These are phyloP conservation scores for Siderastrea radians DNA, from an alignment of 92 coral and sea anemone genomes.

Conservation along the genomic window DNA sequence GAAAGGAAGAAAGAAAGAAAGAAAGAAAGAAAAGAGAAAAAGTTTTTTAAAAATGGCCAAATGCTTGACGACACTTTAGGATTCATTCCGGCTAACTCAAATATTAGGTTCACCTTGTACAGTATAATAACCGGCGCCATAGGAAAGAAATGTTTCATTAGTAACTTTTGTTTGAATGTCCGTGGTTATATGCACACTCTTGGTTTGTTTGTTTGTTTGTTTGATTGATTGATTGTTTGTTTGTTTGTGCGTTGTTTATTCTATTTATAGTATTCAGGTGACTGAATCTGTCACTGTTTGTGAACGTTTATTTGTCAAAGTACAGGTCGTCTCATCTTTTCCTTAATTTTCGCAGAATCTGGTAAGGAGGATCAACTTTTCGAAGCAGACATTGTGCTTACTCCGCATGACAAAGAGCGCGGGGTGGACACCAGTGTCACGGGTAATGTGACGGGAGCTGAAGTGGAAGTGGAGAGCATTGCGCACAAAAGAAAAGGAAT, in stretches of 20 bases:
- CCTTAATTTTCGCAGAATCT: not conserved
- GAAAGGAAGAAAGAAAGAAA: too few relatives aligned
- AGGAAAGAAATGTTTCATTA: too few relatives aligned
- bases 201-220: too few relatives aligned
- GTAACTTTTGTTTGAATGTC: too few relatives aligned
- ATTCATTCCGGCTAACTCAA: too few relatives aligned
- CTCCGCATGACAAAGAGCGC: constrained; percentile 32
- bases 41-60: too few relatives aligned
- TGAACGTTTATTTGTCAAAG: not conserved
- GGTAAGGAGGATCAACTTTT: constrained; percentile 42
- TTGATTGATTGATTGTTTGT: not conserved
- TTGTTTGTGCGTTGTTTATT: not conserved
- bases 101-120: too few relatives aligned
- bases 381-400: constrained; percentile 79
- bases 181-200: too few relatives aligned
- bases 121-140: too few relatives aligned
- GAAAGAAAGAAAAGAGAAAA: too few relatives aligned
- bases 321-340: not conserved
- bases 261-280: not conserved
- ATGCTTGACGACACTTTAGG: too few relatives aligned
- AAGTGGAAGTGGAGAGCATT: constrained; percentile 54
- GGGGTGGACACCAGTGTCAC: constrained; percentile 67
- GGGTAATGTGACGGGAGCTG: constrained; percentile 65
- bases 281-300: not conserved
- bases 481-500: constrained; percentile 71